phyloP scores from a whole-genome alignment of 2,797 vertebrate genomes.

The Apodemus agrarius region DNA sequence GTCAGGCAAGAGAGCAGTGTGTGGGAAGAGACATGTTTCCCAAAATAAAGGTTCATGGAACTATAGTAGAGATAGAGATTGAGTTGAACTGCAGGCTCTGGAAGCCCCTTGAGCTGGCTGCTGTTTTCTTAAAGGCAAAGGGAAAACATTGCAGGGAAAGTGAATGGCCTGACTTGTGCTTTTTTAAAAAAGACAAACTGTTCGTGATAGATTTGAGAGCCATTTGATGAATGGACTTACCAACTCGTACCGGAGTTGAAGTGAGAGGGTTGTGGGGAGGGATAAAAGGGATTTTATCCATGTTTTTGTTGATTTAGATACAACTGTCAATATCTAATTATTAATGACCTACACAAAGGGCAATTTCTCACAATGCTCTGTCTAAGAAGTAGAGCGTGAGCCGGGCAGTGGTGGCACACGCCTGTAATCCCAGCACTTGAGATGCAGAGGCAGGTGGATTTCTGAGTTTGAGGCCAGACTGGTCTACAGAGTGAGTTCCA shows the following conservation, averaged over 20 bases:
- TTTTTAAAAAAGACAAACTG: conserved; percentile 11
- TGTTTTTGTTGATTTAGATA: neutral
- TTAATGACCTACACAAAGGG: neutral
- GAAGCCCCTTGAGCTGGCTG: neutral
- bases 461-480: no score
- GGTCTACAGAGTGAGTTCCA: no score
- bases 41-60: neutral
- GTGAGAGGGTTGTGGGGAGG: neutral
- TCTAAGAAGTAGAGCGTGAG: neutral
- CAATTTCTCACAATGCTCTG: neutral
- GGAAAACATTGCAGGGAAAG: neutral
- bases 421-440: no score
- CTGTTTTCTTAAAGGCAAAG: neutral
- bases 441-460: no score
- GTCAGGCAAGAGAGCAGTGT: neutral
- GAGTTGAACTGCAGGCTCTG: neutral
- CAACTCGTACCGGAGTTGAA: neutral
- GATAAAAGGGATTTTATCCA: neutral
- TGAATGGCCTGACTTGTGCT: neutral
- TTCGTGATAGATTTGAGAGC: neutral
- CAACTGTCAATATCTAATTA: neutral
- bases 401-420: no score
- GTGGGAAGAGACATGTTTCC: neutral
- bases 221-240: neutral
- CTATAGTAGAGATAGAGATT: neutral